Conservation (phyloP, 2,797 vertebrate species). For the Lycodopsis pacificus region DNA sequence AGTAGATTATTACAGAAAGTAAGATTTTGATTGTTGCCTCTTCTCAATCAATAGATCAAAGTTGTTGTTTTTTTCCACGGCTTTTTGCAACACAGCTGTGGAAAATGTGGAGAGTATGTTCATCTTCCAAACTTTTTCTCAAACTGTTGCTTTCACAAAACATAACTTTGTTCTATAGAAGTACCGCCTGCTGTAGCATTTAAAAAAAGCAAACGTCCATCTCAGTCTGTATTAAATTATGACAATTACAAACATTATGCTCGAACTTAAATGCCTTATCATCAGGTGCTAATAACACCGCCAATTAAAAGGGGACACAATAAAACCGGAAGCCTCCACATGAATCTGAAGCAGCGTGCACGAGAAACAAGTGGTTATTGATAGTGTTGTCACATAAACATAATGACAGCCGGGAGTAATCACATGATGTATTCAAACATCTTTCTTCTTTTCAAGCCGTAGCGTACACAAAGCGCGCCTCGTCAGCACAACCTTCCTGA, state of each 20-base stretch:
- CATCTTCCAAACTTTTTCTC: constrained; percentile 1
- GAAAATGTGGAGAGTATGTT: neutral
- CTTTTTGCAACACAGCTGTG: neutral
- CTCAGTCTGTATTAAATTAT: neutral
- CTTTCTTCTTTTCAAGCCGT: constrained; percentile 53
- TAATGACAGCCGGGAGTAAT: constrained; percentile 71
- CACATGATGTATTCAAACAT: constrained; percentile 80
- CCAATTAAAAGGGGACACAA: constrained; percentile 39
- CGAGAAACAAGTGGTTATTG: constrained; percentile 67
- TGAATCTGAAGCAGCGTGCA: constrained; percentile 46
- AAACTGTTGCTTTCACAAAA: constrained; percentile 19
- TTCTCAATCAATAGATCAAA: neutral
- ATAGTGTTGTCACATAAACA: constrained; percentile 79
- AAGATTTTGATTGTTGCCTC: neutral
- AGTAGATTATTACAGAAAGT: neutral
- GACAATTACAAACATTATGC: neutral
- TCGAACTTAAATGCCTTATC: constrained; percentile 21
- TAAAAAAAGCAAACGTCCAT: neutral
- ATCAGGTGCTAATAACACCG: constrained; percentile 29
- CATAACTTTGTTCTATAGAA: neutral
- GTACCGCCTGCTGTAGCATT: neutral
- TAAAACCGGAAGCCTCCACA: constrained; percentile 23
- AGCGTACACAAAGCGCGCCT: constrained; percentile 75
- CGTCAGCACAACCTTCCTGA: constrained; percentile 86
- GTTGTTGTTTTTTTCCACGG: neutral